Evolutionary conservation across 2,888 invertebrate species (phyloP).

Genomic region (Caenorhabditis afra): DNA sequence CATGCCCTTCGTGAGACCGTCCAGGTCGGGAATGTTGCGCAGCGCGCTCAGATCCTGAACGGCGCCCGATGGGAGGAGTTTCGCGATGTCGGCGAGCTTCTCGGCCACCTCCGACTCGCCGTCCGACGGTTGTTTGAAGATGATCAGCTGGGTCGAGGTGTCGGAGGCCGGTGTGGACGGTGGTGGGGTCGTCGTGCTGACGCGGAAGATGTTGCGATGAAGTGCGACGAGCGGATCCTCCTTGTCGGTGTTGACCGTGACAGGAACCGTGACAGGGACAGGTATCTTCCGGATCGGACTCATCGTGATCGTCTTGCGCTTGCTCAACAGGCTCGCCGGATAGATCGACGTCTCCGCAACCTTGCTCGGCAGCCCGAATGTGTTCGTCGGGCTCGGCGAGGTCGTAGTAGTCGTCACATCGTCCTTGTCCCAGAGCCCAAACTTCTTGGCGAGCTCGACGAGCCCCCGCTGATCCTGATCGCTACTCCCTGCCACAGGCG

Average conservation of each 20-base stretch:
- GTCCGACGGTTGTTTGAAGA: conserved; percentile 60
- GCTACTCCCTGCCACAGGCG: too few relatives aligned
- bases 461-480: conserved; percentile 19
- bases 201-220: conserved; percentile 69
- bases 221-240: conserved; percentile 54
- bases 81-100: conserved; percentile 65
- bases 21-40: conserved; percentile 75
- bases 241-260: not conserved
- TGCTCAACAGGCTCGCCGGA: conserved; percentile 55
- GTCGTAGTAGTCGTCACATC: conserved; percentile 12
- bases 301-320: conserved; percentile 45
- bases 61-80: conserved; percentile 71
- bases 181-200: conserved; percentile 32
- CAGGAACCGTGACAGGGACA: too few relatives aligned
- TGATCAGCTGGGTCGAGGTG: conserved; percentile 43
- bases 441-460: conserved; percentile 60
- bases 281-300: conserved; percentile 49
- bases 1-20: conserved; percentile 76
- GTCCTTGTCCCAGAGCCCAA: conserved; percentile 49
- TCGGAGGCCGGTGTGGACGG: conserved; percentile 1
- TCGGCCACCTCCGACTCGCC: conserved; percentile 62
- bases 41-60: conserved; percentile 73
- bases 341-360: conserved; percentile 56
- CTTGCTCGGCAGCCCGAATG: conserved; percentile 53
- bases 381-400: not conserved